Evolutionary conservation across 2,888 invertebrate species (phyloP).

Genomic region (Clunio marinus): DNA sequence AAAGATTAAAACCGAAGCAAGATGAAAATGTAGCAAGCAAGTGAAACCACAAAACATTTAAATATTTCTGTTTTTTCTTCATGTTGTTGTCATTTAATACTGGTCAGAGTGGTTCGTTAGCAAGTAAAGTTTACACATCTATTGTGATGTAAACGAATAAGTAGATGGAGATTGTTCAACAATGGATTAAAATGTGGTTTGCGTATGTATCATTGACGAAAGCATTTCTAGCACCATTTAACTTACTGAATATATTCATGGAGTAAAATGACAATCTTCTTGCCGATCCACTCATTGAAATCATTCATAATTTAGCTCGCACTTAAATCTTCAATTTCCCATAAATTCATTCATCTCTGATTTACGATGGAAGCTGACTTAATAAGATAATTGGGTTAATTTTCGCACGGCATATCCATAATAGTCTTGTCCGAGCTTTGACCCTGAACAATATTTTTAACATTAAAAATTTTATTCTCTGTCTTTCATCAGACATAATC

Average conservation of each 20-base stretch:
- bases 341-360: background rate
- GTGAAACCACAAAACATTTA: background rate
- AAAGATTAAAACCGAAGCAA: background rate
- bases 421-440: background rate
- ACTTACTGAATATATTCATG: no score
- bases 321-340: constrained; percentile 14
- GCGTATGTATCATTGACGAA: no score
- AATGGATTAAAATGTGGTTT: no score
- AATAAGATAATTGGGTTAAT: constrained; percentile 27
- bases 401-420: constrained; percentile 19
- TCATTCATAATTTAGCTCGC: constrained; percentile 20
- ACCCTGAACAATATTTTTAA: constrained; percentile 7
- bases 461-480: background rate
- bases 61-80: no score
- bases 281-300: constrained; percentile 32
- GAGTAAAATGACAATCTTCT: no score
- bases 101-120: background rate
- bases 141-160: constrained; percentile 11
- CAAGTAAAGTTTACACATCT: background rate
- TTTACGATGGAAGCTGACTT: constrained; percentile 17
- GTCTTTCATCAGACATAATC: background rate
- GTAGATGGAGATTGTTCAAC: background rate
- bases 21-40: constrained; percentile 2
- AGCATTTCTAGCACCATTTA: no score
- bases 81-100: constrained; percentile 1